Percentiles rank a stretch among this genome's conserved stretches.
Evolutionary conservation across 2,113 vertebrate genomes (phyloP).

Genomic region (Lepisosteus oculatus): DNA sequence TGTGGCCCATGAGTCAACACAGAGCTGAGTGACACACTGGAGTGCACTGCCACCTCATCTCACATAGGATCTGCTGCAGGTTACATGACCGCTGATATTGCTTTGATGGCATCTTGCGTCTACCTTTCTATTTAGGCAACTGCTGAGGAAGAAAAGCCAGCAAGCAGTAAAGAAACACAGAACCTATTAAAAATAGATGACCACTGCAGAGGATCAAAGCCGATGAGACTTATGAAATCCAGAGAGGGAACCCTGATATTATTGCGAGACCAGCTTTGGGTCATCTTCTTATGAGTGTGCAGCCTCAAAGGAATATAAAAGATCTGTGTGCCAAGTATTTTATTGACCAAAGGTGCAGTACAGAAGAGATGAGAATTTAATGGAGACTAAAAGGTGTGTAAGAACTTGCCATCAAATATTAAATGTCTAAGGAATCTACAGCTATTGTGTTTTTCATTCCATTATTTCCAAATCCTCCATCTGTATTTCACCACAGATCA

Average conservation of each 20-base stretch:
- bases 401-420: not conserved
- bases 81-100: not conserved
- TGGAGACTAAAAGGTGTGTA: not conserved
- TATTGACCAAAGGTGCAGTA: not conserved
- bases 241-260: not conserved
- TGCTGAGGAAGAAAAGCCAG: slow-evolving; percentile 12
- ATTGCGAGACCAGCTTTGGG: not conserved
- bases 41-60: slow-evolving; percentile 11
- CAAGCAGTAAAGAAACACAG: slow-evolving; percentile 26
- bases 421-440: not conserved
- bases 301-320: not conserved
- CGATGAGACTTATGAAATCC: slow-evolving; percentile 10
- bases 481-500: too few species aligned
- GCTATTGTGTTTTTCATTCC: too few species aligned
- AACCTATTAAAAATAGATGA: slow-evolving; percentile 43
- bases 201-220: slow-evolving; percentile 37
- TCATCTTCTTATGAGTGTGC: not conserved
- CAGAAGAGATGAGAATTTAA: too few species aligned
- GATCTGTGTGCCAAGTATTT: not conserved
- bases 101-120: slow-evolving; percentile 35
- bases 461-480: too few species aligned
- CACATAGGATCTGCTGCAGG: not conserved
- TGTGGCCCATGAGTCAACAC: slow-evolving; percentile 29
- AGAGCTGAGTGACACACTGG: not conserved
- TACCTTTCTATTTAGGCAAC: slow-evolving; percentile 23